Evolutionary conservation across 2,888 invertebrate species (phyloP), one percentile per base, ranked within the genome.

Genomic region (Ecliptopera silaceata): DNA sequence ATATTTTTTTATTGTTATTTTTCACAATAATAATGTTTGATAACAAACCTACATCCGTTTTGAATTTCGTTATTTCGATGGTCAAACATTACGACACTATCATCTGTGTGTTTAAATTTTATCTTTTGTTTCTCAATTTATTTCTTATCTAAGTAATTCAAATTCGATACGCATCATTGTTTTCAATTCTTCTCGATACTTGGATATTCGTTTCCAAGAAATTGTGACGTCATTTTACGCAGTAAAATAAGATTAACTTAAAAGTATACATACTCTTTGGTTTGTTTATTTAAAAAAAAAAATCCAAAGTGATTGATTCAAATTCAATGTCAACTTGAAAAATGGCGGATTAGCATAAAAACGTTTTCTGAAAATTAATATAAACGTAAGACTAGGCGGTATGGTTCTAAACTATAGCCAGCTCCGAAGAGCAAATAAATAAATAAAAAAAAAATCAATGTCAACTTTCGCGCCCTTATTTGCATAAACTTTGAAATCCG

Each of bases 131-230:
- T 43, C 52, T 20, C 22, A 47, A 71, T 59, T 34, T 50, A 12
- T 61, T 63, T 61, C 61, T 63, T 61, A 56, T 57, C 58, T 26
- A 6, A n/a, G n/a, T n/a, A n/a, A 68, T 73, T 73, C 61, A 56
- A 61, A 66, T 69, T 64, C 60, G 50, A 44, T 56, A 47, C 57
- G 48, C 48, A 34, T 56, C 51, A 41, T 32, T 34, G 45, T 58
- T 65, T 63, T 32, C 57, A 59, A 65, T 63, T 61, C 59, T 46
- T 26, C 17, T 8, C 53, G 45, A 57, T 56, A 36, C 47, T 53
- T 42, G 34, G 13, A 49, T 8, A 56, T 60, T 46, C 39, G 46
- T 34, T 65, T 56, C 52, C 38, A 38, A 53, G 56, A 59, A 59
- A 42, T 54, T 4, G 13, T 47, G 50, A 12, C 31, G 43, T 17